These are phyloP conservation scores for Eleginops maclovinus DNA, from an alignment of 2,113 vertebrate genomes.

Conservation along the genomic window DNA sequence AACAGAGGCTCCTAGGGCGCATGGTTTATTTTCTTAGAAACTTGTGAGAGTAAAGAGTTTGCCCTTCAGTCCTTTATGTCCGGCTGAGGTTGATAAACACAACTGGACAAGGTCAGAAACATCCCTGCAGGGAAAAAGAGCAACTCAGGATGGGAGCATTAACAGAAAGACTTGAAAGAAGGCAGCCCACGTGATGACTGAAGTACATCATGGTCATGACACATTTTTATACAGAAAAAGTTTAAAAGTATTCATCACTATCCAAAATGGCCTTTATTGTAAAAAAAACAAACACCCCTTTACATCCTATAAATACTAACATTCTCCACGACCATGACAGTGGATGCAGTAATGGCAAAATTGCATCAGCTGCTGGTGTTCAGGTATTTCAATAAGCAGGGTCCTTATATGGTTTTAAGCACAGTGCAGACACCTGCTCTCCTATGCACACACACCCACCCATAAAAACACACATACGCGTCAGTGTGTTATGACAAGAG, in stretches of 20 bases:
- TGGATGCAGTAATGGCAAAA: conserved; percentile 13
- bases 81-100: conserved; percentile 65
- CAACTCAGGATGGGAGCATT: conserved; percentile 38
- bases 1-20: conserved; percentile 44
- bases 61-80: conserved; percentile 58
- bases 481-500: no score
- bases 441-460: not conserved
- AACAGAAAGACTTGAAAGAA: conserved; percentile 36
- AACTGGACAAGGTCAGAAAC: conserved; percentile 60
- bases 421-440: not conserved
- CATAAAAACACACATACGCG: no score
- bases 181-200: conserved; percentile 7
- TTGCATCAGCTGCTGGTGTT: conserved; percentile 56
- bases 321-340: not conserved
- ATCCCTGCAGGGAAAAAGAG: conserved; percentile 49
- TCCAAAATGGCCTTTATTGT: no score
- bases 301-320: not conserved
- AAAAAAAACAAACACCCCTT: no score
- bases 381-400: conserved; percentile 64
- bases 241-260: no score
- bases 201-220: not conserved
- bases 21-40: conserved; percentile 72
- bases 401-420: conserved; percentile 37
- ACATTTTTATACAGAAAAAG: not conserved
- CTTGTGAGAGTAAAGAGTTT: conserved; percentile 72